Evolutionary conservation across 2,797 vertebrate genomes (phyloP).

Genomic region (Arnoldichthys spilopterus): DNA sequence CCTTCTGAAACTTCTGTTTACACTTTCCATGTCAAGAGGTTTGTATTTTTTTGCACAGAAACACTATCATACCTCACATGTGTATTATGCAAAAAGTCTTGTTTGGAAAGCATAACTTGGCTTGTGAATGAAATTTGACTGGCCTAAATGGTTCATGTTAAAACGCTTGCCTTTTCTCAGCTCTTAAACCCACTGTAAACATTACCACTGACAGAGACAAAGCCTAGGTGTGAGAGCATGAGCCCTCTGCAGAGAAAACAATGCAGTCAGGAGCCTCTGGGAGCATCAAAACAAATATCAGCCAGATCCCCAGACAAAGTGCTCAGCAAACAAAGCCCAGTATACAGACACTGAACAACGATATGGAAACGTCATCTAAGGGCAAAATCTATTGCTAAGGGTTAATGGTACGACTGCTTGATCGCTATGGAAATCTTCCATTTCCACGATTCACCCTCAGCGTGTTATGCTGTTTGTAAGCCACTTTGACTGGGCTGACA

Average conservation of each 20-base stretch:
- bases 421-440: too few species aligned
- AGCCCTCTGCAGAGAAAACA: conserved; percentile 39
- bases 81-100: background rate
- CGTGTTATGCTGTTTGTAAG: too few species aligned
- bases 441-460: too few species aligned
- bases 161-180: background rate
- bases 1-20: background rate
- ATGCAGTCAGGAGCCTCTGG: conserved; percentile 33
- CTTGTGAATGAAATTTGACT: background rate
- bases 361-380: background rate
- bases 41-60: background rate
- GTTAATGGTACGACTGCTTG: too few species aligned
- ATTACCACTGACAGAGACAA: conserved; percentile 26
- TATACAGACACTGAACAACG: conserved; percentile 7
- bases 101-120: background rate
- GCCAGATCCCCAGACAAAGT: conserved; percentile 52
- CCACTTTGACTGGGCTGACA: too few species aligned
- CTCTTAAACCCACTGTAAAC: background rate
- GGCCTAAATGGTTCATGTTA: background rate
- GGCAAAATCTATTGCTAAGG: background rate
- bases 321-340: conserved; percentile 56
- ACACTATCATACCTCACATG: background rate
- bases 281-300: conserved; percentile 58
- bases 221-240: conserved; percentile 26
- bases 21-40: background rate